These are phyloP conservation scores for Alentia gelatinosa DNA, from an alignment of 2,888 invertebrate genomes.

Conservation along the genomic window DNA sequence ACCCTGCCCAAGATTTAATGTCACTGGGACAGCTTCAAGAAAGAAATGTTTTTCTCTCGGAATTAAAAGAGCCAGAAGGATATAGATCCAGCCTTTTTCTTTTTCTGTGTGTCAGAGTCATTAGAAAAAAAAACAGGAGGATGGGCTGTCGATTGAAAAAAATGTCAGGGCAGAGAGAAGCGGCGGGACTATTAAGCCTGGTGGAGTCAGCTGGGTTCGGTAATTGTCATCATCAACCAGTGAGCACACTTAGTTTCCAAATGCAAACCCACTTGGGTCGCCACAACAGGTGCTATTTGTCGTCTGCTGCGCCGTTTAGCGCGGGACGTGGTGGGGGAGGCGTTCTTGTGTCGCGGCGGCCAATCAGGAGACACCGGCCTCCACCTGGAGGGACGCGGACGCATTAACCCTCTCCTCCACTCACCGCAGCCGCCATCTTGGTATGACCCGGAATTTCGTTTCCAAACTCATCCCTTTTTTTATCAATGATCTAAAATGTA, in stretches of 20 bases:
- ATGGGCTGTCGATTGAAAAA: not conserved
- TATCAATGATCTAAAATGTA: no score
- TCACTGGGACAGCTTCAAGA: not conserved
- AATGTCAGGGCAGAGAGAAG: not conserved
- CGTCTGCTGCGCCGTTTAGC: not conserved
- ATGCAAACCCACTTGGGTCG: constrained; percentile 16
- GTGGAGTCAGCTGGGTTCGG: not conserved
- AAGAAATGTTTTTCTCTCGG: constrained; percentile 12
- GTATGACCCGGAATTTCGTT: no score
- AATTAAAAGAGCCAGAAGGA: constrained; percentile 21
- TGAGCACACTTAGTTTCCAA: constrained; percentile 19
- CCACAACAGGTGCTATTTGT: not conserved
- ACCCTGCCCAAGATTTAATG: not conserved
- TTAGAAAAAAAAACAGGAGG: not conserved
- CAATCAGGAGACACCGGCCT: not conserved
- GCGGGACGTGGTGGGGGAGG: no score
- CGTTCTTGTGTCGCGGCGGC: not conserved
- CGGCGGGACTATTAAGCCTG: not conserved
- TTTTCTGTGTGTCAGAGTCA: not conserved
- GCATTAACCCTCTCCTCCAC: not conserved
- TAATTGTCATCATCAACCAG: constrained; percentile 36
- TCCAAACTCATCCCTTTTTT: no score
- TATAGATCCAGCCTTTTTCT: constrained; percentile 3
- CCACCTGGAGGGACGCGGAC: not conserved
- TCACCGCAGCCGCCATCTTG: no score